Base-by-base conservation (phyloP, 2,797 vertebrate genomes). In the Malurus leucopterus region DNA sequence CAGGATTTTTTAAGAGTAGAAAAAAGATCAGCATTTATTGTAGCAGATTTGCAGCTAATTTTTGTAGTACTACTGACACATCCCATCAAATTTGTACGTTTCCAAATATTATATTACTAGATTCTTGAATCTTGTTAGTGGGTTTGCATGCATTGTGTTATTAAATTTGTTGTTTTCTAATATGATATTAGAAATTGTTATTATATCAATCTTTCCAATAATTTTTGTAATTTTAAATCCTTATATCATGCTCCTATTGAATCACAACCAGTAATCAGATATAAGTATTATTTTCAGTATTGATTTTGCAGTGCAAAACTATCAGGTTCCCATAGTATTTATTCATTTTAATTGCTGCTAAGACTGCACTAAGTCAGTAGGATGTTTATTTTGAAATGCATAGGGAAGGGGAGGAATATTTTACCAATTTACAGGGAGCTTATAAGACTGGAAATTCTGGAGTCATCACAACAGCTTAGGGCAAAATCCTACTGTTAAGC, bases 201-300 rank as follows among this genome's bases (percentile, higher is more conserved):
- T n/a, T 23, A 43, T 94, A 91, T 91, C 71, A 95, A 74, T 91
- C 92, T 95, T 89, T 94, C 84, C 72, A 94, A 95, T 94, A 95
- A 86, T 87, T 93, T 89, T 58, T 85, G 44, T 77, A 94, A 94
- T 95, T 96, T 95, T 46, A 91, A 93, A 94, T 91, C 86, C 46
- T 93, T 92, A 67, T 89, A 90, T 46, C 59, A 64, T 65, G 40
- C 59, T 94, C 50, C 78, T 79, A 21, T 81, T 85, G 58, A 69
- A 80, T 61, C 54, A 17, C 30, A 95, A 82, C 34, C 71, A 54
- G 69, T 82, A 94, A 92, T 91, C 93, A 91, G 86, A 94, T 61
- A 89, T 9, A 72, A 26, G 55, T 65, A 77, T 83, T 88, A 80
- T 82, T 69, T 92, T 95, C 91, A 81, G 30, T 71, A 72, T 83